Percentiles rank a stretch among this genome's conserved stretches.
These are phyloP conservation scores for Xestia ashworthii DNA, from an alignment of 2,888 invertebrate species.

Conservation along the genomic window DNA sequence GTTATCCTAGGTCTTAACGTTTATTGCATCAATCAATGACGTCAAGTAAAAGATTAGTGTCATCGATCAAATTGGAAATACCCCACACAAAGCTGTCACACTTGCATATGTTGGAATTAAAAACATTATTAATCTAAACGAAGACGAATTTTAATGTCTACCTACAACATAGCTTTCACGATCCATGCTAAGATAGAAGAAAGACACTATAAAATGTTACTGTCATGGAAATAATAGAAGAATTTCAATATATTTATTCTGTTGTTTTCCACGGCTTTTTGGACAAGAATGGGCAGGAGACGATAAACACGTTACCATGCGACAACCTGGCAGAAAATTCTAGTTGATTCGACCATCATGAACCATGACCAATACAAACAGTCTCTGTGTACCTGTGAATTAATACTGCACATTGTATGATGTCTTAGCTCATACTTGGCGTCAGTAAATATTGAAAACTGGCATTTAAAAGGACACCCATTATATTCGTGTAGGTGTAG, in stretches of 20 bases:
- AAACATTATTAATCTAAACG: not conserved
- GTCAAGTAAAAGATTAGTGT: constrained; percentile 17
- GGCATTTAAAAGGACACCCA: constrained; percentile 21
- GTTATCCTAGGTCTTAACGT: constrained; percentile 5
- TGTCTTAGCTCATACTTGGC: constrained; percentile 29
- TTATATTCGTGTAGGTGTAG: constrained; percentile 14
- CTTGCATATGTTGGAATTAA: not conserved
- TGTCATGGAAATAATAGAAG: not conserved
- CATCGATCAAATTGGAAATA: not conserved
- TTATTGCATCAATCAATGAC: constrained; percentile 34
- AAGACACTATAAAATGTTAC: not conserved
- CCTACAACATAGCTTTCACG: not conserved
- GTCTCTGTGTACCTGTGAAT: constrained; percentile 48
- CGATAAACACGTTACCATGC: not conserved
- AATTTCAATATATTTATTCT: not conserved
- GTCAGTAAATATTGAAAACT: constrained; percentile 51
- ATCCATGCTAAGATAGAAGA: not conserved
- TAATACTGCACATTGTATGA: constrained; percentile 40
- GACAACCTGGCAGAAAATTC: constrained; percentile 12
- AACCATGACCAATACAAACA: constrained; percentile 32
- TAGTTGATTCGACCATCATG: constrained; percentile 23
- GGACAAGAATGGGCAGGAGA: not conserved
- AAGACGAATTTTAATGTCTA: not conserved
- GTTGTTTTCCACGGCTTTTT: not conserved
- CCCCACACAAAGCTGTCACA: not conserved